phyloP scores from a whole-genome alignment of 2,113 vertebrate species.

The Pseudonaja textilis region DNA sequence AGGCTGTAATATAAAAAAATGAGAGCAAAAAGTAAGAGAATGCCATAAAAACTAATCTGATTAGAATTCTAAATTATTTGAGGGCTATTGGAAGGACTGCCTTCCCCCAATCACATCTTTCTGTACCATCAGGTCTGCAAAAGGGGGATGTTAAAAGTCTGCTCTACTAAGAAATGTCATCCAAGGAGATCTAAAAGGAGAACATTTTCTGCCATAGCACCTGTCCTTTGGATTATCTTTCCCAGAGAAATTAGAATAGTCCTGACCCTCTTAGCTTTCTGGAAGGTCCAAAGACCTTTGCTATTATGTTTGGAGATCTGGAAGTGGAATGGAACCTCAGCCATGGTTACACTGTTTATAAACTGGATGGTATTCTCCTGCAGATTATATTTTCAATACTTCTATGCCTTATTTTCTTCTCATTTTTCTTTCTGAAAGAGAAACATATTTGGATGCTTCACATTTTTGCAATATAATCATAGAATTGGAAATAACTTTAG shows the following conservation, averaged over 20 bases:
- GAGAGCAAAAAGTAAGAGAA: not conserved
- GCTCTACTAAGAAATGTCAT: not conserved
- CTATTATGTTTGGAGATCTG: not conserved
- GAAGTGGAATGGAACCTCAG: not conserved
- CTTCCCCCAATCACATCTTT: not conserved
- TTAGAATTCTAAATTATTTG: not conserved
- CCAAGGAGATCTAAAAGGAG: not conserved
- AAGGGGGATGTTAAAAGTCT: not conserved
- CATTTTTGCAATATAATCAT: not conserved
- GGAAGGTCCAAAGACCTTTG: not conserved
- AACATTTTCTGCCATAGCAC: not conserved
- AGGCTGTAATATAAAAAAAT: conserved; percentile 16
- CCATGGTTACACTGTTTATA: not conserved
- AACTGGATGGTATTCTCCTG: not conserved
- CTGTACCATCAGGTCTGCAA: not conserved
- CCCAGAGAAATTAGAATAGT: not conserved
- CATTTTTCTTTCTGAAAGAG: not conserved
- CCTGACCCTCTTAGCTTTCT: not conserved
- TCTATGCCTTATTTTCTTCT: not conserved
- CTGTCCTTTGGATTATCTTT: not conserved
- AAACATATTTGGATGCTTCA: not conserved
- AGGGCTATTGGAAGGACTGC: not conserved
- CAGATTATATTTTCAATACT: not conserved
- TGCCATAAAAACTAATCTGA: not conserved
- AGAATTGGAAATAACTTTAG: not conserved